A percentile compares a stretch with the other conserved stretches of the same genome.
These are phyloP conservation scores for Venusia cambrica DNA, from an alignment of 2,888 invertebrate species.

Conservation along the genomic window DNA sequence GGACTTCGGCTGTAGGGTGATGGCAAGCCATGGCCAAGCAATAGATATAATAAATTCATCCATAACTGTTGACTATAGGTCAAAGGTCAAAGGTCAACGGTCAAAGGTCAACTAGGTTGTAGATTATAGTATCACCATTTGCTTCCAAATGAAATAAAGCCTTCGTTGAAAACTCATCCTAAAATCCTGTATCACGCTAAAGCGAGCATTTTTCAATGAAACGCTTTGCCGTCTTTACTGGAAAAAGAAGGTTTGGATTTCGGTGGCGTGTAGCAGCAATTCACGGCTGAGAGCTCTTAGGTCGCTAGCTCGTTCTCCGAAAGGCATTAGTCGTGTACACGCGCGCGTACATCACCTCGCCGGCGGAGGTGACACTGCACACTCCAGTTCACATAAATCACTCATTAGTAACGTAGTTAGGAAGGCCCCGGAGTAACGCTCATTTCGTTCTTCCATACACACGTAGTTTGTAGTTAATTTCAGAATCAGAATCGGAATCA, in stretches of 20 bases:
- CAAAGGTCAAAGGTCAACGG: no score
- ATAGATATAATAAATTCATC: no score
- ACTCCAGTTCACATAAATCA: conserved; percentile 67
- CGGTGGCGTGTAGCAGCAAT: conserved; percentile 45
- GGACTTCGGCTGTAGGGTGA: no score
- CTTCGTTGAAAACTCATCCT: conserved; percentile 8
- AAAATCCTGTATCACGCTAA: conserved; percentile 5
- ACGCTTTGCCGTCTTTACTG: conserved; percentile 26
- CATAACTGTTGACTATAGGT: no score
- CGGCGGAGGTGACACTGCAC: conserved; percentile 51
- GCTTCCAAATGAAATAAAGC: no score
- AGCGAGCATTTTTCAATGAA: conserved; percentile 4
- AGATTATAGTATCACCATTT: no score
- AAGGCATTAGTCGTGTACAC: conserved; percentile 47
- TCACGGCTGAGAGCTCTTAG: conserved; percentile 55
- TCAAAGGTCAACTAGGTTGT: no score
- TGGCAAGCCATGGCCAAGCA: no score
- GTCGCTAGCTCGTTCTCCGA: conserved; percentile 43
- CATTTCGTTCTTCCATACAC: no score
- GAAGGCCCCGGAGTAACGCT: no score
- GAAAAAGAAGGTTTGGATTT: conserved; percentile 49
- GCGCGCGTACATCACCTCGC: conserved; percentile 49
- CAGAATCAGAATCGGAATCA: no score
- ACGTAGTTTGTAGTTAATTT: no score
- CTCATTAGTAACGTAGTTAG: conserved; percentile 61